Conservation (phyloP, 1,140 invertebrate species). For the Oncopeltus fasciatus region DNA sequence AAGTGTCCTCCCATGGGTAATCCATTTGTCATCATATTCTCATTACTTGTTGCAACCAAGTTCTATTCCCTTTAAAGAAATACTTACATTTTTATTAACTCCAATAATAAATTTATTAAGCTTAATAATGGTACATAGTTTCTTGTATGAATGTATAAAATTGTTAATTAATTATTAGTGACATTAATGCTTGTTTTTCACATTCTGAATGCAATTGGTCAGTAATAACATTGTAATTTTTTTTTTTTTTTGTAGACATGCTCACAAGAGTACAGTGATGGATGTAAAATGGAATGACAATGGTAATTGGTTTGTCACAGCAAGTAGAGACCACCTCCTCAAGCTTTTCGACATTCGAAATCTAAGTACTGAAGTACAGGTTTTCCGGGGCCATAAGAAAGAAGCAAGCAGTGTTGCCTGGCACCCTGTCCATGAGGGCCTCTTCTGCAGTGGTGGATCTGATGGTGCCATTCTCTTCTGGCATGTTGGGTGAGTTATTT, state of each 20-base stretch:
- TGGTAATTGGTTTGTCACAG: conserved; percentile 98
- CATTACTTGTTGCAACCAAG: too few relatives aligned
- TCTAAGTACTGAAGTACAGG: conserved; percentile 82
- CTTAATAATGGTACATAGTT: too few relatives aligned
- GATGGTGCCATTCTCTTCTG: conserved; percentile 97
- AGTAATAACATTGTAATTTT: too few relatives aligned
- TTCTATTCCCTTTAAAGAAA: too few relatives aligned
- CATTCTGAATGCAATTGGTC: too few relatives aligned
- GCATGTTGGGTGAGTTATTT: conserved; percentile 72
- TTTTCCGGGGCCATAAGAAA: conserved; percentile 95
- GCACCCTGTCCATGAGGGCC: conserved; percentile 92
- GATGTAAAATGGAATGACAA: conserved; percentile 98
- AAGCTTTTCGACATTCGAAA: conserved; percentile 98
- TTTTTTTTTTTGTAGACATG: conserved; percentile 54
- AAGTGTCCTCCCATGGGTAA: too few relatives aligned
- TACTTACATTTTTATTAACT: too few relatives aligned
- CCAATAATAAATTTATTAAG: too few relatives aligned
- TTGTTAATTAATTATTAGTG: too few relatives aligned
- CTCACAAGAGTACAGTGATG: conserved; percentile 98
- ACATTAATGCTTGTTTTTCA: too few relatives aligned
- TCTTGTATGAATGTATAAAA: too few relatives aligned
- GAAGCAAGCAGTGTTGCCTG: conserved; percentile 93
- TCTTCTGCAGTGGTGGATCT: conserved; percentile 92
- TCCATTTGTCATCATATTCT: too few relatives aligned
- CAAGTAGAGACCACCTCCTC: conserved; percentile 90